Base-by-base conservation (phyloP, 2,888 invertebrate species). In the Deilephila porcellus region DNA sequence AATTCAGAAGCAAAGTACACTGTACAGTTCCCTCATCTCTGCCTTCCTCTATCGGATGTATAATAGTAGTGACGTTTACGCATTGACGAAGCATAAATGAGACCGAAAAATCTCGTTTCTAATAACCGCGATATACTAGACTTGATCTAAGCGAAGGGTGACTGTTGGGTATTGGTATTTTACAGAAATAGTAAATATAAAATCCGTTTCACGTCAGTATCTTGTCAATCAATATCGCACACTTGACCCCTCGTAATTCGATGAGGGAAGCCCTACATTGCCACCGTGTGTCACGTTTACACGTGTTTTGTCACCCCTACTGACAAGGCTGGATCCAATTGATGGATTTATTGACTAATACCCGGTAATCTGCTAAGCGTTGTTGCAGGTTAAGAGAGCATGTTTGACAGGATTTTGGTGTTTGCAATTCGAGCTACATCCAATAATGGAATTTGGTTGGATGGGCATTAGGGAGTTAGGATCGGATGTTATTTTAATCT, bases 251-350 rank as follows among this genome's bases (percentile, higher is more conserved):
- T 73, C n/a, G 86, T 85, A 86, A 87, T 77, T 60, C 74, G 82
- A 83, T 82, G 77, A 79, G 78, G 78, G 86, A 86, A 87, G 83
- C 83, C 86, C 76, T 78, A 74, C 72, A 77, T 73, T 71, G 71
- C 72, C 72, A 73, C 77, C 81, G 81, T 82, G 76, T 79, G 79
- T 80, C 80, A 81, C 76, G 80, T 76, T 78, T 74, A 77, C 77
- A 77, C 76, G 73, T 71, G 73, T 74, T 75, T 76, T 76, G 64
- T 73, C 74, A 71, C 72, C 63, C 72, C 77, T 75, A 5, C 64
- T n/a, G 25, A 20, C 56, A 67, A 45, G 67, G 52, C 20, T 52
- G 52, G 52, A 52, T 67, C 67, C 52, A 67, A 67, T 67, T 67
- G 67, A 67, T 25, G 52, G 52, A 67, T 67, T 67, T 67, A 67